Base-by-base conservation (phyloP, 2,797 vertebrate genomes). In the Myotis pilosus region DNA sequence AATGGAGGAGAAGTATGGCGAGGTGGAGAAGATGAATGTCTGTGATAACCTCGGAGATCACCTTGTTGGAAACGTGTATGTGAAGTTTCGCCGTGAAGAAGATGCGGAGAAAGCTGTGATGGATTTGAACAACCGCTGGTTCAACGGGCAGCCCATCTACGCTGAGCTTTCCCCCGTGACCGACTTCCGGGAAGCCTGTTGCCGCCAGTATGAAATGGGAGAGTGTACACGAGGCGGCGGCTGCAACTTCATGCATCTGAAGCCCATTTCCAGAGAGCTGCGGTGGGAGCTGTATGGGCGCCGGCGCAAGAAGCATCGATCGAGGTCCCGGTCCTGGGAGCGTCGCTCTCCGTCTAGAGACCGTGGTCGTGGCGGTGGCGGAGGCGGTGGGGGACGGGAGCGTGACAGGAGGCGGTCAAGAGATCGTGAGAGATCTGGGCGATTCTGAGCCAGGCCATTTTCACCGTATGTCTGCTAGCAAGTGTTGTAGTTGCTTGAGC, bases 171-270 rank as follows among this genome's bases (percentile, higher is more conserved):
- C 99, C 0, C 99, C 99, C 0, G 99, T 99, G 97, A 99, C 99
- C 38, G 99, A 99, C 98, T 99, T 99, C 98, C 98, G 99, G 98
- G 99, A 99, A 99, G 99, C 99, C 80, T 99, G 99, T 93, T 99
- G 99, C 98, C 99, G 99, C 83, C 99, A 99, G 85, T 99, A 99
- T 53, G 99, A 99, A 94, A 99, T 99, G 99, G 99, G 99, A 64
- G 99, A 99, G 97, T 99, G 99, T 97, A 99, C 99, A 76, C 98
- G 99, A 94, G 99, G 99, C 0, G 99, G 99, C 78, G 99, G 99
- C 98, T 99, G 99, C 98, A 99, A 99, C 98, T 99, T 99, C 97
- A 99, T 99, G 99, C 99, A 99, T 95, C 98, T 99, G 97, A 99
- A 99, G 98, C 99, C 99, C 1, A 99, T 99, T 94, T 99, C 99